A percentile compares a stretch with the other conserved stretches of the same genome.
phyloP scores from a whole-genome alignment of 2,113 vertebrate species.

The Bagarius yarrelli region DNA sequence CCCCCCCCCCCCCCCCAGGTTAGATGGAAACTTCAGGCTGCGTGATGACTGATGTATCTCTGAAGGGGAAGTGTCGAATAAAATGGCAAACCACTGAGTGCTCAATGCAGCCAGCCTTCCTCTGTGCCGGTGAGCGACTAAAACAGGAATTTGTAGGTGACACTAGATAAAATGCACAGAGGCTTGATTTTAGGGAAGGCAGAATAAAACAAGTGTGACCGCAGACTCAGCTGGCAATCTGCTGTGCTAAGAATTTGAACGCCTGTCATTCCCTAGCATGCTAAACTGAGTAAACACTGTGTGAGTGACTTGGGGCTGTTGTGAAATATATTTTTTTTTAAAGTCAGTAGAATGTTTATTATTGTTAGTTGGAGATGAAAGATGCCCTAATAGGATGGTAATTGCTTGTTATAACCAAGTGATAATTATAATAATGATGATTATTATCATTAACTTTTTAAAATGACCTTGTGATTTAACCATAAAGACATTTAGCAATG shows the following conservation, averaged over 20 bases:
- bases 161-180: background rate
- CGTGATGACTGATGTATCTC: slow-evolving; percentile 8
- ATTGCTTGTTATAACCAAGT: background rate
- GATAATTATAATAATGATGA: background rate
- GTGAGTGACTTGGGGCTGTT: background rate
- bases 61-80: slow-evolving; percentile 28
- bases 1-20: no score
- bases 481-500: background rate
- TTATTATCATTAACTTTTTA: no score
- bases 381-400: no score
- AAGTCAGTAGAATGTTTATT: no score
- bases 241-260: background rate
- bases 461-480: background rate
- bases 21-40: slow-evolving; percentile 4
- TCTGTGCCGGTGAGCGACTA: background rate
- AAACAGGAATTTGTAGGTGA: slow-evolving; percentile 9
- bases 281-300: background rate
- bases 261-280: background rate
- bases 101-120: background rate
- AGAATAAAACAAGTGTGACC: background rate
- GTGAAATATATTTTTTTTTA: background rate
- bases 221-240: background rate
- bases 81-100: slow-evolving; percentile 19
- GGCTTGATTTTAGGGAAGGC: slow-evolving; percentile 3
- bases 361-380: no score